Evolutionary conservation across 2,888 invertebrate species (phyloP).

Genomic region (Artemia sp.): DNA sequence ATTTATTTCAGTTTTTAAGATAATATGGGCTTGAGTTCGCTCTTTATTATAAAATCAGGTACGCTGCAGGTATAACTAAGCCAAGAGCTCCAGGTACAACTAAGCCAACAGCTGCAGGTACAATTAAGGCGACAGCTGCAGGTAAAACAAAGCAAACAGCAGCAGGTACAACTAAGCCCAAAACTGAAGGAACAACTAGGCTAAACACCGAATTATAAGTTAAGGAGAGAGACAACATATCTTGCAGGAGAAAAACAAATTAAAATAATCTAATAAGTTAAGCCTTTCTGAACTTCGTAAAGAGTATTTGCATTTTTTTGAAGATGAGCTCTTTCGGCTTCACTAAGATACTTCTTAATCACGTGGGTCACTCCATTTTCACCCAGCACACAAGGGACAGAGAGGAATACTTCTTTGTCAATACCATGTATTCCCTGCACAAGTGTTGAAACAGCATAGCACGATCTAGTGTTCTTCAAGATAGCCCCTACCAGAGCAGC

Average conservation of each 20-base stretch:
- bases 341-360: constrained; percentile 51
- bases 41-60: no score
- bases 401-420: constrained; percentile 62
- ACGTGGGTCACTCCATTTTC: constrained; percentile 42
- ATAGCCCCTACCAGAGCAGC: constrained; percentile 31
- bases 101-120: no score
- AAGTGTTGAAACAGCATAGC: constrained; percentile 31
- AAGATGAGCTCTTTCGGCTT: constrained; percentile 43
- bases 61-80: no score
- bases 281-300: constrained; percentile 42
- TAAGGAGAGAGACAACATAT: constrained; percentile 20
- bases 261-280: constrained; percentile 28
- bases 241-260: background rate
- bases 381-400: constrained; percentile 57
- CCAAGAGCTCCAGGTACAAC: no score
- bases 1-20: no score
- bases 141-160: no score
- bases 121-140: no score
- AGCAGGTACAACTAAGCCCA: no score
- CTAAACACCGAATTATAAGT: no score
- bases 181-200: no score
- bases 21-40: no score
- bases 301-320: constrained; percentile 49
- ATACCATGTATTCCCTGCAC: constrained; percentile 60
- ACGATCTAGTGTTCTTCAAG: constrained; percentile 31